Conservation (phyloP, 2,113 vertebrate genomes). For the Gracilinanus agilis region DNA sequence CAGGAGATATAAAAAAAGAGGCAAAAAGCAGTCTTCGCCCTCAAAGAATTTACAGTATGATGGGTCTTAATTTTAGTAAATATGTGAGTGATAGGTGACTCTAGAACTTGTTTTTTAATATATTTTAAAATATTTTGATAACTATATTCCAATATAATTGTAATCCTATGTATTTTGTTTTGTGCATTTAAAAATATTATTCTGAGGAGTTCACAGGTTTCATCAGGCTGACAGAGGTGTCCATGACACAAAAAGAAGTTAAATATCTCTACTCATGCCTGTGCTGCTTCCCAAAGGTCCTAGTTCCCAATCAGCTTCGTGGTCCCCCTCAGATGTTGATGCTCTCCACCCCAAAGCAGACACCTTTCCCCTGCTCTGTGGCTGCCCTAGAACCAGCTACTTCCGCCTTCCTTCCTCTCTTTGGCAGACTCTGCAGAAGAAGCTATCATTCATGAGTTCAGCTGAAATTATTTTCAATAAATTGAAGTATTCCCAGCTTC, state of each 20-base stretch:
- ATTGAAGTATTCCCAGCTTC: conserved; percentile 82
- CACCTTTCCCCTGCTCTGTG: background rate
- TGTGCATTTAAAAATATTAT: background rate
- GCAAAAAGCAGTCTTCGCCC: too few relatives aligned
- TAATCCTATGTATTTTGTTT: background rate
- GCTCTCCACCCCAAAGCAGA: background rate
- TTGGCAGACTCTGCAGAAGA: conserved; percentile 75
- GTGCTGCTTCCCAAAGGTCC: background rate
- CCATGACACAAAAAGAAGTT: background rate
- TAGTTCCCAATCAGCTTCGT: background rate
- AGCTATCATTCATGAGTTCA: conserved; percentile 78
- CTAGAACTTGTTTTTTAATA: background rate
- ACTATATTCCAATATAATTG: background rate
- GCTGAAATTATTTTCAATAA: conserved; percentile 84
- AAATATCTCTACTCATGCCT: background rate
- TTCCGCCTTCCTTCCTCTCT: background rate
- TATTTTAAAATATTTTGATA: background rate
- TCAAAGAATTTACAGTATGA: too few relatives aligned
- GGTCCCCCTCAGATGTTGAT: conserved; percentile 64
- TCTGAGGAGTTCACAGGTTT: background rate
- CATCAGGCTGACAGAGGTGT: conserved; percentile 58
- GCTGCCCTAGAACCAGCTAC: background rate
- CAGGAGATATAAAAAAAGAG: too few relatives aligned
- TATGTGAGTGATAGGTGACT: too few relatives aligned
- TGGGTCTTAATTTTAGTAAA: too few relatives aligned